phyloP scores from a whole-genome alignment of 1,140 invertebrate species.

The Metopolophium dirhodum region DNA sequence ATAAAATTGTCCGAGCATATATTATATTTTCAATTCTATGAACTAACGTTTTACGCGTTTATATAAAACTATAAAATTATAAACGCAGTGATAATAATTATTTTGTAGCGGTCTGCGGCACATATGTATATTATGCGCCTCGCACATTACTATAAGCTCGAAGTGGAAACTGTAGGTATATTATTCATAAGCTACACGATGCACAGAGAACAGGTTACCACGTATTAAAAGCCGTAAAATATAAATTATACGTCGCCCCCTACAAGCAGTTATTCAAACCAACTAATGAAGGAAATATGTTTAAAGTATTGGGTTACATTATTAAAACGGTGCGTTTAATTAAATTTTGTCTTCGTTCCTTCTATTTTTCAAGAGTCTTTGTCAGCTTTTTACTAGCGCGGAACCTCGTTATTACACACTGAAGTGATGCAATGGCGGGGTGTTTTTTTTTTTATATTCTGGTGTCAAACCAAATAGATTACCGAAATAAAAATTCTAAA shows the following conservation, averaged over 20 bases:
- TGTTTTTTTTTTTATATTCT: background rate
- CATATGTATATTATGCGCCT: background rate
- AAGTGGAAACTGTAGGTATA: background rate
- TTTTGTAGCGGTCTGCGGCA: background rate
- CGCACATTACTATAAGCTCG: background rate
- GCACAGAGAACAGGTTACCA: background rate
- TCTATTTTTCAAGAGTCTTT: background rate
- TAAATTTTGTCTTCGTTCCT: background rate
- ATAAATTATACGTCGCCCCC: background rate
- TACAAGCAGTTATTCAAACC: conserved; percentile 1
- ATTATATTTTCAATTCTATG: background rate
- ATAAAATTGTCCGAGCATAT: background rate
- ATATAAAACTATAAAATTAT: conserved; percentile 4
- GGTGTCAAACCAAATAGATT: background rate
- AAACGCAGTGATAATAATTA: background rate
- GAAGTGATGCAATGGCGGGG: background rate
- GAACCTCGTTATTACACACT: background rate
- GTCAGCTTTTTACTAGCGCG: background rate
- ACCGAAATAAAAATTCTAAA: background rate
- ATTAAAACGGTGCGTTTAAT: background rate
- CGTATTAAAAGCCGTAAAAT: background rate
- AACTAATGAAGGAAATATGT: conserved; percentile 8
- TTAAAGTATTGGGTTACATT: conserved; percentile 3
- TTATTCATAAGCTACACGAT: background rate
- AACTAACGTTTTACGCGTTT: background rate